These are phyloP conservation scores for Neoseiulus cucumeris DNA, from an alignment of 1,140 invertebrate species.

Conservation along the genomic window DNA sequence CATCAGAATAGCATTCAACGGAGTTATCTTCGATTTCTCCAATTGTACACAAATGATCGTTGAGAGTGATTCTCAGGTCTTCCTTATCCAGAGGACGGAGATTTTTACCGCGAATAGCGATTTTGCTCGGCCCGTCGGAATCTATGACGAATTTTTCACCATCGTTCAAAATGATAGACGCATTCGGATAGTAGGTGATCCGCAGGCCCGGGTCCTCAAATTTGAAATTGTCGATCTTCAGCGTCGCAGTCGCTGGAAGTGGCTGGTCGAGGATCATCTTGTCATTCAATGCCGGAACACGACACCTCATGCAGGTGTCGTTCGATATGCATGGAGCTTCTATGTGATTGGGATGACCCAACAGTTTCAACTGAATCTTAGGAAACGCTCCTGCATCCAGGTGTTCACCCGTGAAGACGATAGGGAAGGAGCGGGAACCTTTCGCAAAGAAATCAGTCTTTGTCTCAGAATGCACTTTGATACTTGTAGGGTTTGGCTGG, in stretches of 20 bases:
- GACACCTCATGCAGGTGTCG: neutral
- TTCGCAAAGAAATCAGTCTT: too few relatives aligned
- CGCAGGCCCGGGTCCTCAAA: neutral
- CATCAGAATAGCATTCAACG: too few relatives aligned
- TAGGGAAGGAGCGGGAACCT: neutral
- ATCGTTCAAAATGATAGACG: slow-evolving; percentile 5
- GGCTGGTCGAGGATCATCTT: neutral
- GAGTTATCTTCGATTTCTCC: too few relatives aligned
- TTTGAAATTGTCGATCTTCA: neutral
- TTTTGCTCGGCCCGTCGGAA: neutral
- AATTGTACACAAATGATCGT: too few relatives aligned
- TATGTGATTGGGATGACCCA: neutral
- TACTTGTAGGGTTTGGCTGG: too few relatives aligned
- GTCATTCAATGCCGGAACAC: neutral
- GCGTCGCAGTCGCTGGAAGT: neutral
- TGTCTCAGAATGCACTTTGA: too few relatives aligned
- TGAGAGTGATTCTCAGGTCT: neutral
- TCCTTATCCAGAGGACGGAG: neutral
- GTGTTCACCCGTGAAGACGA: slow-evolving; percentile 17
- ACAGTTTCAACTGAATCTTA: slow-evolving; percentile 12
- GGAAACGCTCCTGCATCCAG: slow-evolving; percentile 18
- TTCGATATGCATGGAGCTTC: slow-evolving; percentile 5
- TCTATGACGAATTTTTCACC: neutral
- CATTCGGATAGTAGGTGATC: slow-evolving; percentile 14
- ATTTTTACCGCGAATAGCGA: neutral